Conservation (phyloP, 2,797 vertebrate species). For the Lophotriccus pileatus region DNA sequence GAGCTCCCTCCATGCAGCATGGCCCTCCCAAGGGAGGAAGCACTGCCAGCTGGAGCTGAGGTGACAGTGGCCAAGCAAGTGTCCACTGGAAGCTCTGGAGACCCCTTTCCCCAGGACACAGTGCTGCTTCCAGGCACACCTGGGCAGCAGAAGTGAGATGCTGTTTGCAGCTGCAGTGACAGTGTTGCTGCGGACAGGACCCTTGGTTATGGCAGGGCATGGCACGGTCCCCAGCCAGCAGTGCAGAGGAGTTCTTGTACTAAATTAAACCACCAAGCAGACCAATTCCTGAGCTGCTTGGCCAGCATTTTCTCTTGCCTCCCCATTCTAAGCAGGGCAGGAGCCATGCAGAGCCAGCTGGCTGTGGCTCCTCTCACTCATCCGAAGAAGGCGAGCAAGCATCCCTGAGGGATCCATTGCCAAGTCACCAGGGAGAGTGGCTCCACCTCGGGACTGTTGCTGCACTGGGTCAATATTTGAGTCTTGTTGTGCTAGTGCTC, state of each 20-base stretch:
- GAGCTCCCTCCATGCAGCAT: accelerated
- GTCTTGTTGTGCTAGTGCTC: conserved; percentile 87
- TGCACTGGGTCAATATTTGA: conserved; percentile 81
- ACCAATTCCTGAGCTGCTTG: not conserved
- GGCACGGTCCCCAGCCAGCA: not conserved
- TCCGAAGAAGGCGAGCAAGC: conserved; percentile 34
- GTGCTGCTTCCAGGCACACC: not conserved
- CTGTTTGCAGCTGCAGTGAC: not conserved
- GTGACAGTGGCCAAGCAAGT: not conserved
- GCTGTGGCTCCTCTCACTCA: not conserved
- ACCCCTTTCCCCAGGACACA: not conserved
- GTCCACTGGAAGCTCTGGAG: not conserved
- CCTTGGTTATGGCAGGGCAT: not conserved
- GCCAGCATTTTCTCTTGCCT: not conserved
- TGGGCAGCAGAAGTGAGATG: not conserved
- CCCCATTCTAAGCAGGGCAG: not conserved
- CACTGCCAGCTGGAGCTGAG: not conserved
- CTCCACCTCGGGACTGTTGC: conserved; percentile 64
- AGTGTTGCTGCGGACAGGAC: not conserved
- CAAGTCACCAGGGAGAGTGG: not conserved
- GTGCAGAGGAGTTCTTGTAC: not conserved
- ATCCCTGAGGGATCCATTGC: not conserved
- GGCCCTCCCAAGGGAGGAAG: not conserved
- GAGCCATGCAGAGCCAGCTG: not conserved
- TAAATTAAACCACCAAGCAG: not conserved